phyloP scores from a whole-genome alignment of 30 jellyfish, hydroid and myxozoan genomes.

The Cassiopea xamachana region DNA sequence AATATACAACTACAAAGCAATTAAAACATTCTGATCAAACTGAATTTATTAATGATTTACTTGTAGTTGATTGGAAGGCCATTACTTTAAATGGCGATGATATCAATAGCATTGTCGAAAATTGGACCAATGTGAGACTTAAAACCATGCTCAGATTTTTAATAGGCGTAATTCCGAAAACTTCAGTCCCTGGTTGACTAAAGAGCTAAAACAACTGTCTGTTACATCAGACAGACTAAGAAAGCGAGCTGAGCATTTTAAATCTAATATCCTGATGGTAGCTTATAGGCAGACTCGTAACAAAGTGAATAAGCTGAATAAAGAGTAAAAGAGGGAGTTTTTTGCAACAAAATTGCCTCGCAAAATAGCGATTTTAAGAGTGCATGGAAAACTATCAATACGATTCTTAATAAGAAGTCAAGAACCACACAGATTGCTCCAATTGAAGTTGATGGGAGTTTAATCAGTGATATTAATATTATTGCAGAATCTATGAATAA shows the following conservation, averaged over 20 bases:
- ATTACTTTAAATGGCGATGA: constrained; percentile 17
- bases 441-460: neutral
- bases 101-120: constrained; percentile 21
- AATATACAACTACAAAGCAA: neutral
- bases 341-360: constrained; percentile 6
- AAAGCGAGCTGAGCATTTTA: neutral
- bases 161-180: constrained; percentile 33
- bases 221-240: neutral
- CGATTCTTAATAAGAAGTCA: neutral
- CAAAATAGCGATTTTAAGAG: constrained; percentile 5
- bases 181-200: constrained; percentile 18
- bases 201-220: constrained; percentile 9
- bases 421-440: neutral
- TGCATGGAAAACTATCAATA: neutral
- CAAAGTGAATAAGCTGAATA: neutral
- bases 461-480: too few relatives aligned
- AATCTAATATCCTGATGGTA: neutral
- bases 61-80: constrained; percentile 24
- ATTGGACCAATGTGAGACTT: constrained; percentile 12
- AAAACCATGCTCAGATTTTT: constrained; percentile 45
- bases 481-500: neutral
- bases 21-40: too few relatives aligned
- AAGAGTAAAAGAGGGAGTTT: constrained; percentile 13
- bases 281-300: constrained; percentile 33
- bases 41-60: neutral